Base-by-base conservation (phyloP, 2,113 vertebrate genomes). In the Labrus mixtus region DNA sequence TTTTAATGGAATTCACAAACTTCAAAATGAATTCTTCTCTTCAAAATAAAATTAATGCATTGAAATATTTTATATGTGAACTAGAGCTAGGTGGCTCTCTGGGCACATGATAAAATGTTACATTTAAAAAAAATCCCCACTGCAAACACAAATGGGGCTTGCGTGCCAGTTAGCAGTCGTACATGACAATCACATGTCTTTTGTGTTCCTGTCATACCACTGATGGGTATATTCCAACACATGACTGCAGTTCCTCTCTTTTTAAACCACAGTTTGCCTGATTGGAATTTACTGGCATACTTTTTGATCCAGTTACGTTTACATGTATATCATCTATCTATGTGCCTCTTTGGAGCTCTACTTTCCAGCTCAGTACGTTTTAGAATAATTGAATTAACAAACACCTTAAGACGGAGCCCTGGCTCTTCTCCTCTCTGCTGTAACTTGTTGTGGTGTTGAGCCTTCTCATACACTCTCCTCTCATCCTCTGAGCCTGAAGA, bases 401-500 rank as follows among this genome's bases (percentile, higher is more conserved):
- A 36, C 22, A 90, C 90, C 86, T 90, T 92, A 59, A 98, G 89
- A 53, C 86, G 87, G 56, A 97, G 12, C 1, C 90, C 94, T 0
- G 92, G 90, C 2, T 95, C 92, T 70, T 92, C 89, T 41, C 90
- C 91, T 3, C 3, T 36, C 3, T 84, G 19, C 1, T 61, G 53
- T 4, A 95, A 83, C 73, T 91, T 93, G 85, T 93, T 94, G 79
- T 87, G 79, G 55, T 95, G 91, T 43, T 94, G 87, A 9, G 95
- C 96, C 81, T 93, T 96, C 6, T 79, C 75, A 48, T 92, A 97
- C 48, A 95, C 94, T 0, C 76, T 78, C 45, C 95, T 90, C 87
- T 99, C 97, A 58, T 97, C 92, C 0, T 92, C 63, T 1, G 97
- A 97, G 46, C 95, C 97, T 98, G 90, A 29, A 79, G 56, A 64